Base-by-base conservation (phyloP, 1,140 invertebrate species). In the Tetramorium alpestre region DNA sequence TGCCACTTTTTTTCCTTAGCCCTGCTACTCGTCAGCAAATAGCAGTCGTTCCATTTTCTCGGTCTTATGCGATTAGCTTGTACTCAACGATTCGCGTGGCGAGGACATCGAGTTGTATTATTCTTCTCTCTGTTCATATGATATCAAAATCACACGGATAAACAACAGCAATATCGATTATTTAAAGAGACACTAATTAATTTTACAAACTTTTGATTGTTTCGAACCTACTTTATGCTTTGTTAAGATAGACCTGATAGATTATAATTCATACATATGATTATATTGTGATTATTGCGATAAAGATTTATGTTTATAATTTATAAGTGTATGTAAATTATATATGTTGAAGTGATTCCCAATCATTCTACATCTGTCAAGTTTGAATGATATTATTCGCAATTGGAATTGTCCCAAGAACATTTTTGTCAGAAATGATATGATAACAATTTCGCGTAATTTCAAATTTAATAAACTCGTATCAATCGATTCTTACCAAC, bases 1-100 rank as follows among this genome's bases (percentile, higher is more conserved):
- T 47, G 65, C 72, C 13, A 47, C 80, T 76, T 73, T 77, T 89
- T 84, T 89, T 77, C 84, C 47, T 90, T 75, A 73, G n/a, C 65
- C 38, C 67, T 75, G 65, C 51, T 70, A 33, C 76, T 82, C 76
- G 84, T 82, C 88, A 38, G 72, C 73, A 60, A 90, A 87, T 87
- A 89, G 47, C 87, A 56, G 51, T 47, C 65, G 87, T 80, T 78
- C 85, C 88, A 70, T 78, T 84, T 82, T 58, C 49, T 67, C 33
- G 41, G 25, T 73, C 80, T 82, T 75, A 84, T 70, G n/a, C 69
- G 67, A 73, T 75, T 75, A 82, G 67, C 41, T 82, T 22, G 13
- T 60, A 47, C 11, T 18, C 54, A 25, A 54, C 80, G 41, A 75
- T 49, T 49, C 25, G n/a, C 38, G 13, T 8, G 28, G 41, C 69